phyloP scores from a whole-genome alignment of 2,113 vertebrate species.

The Heterotilapia buettikoferi region DNA sequence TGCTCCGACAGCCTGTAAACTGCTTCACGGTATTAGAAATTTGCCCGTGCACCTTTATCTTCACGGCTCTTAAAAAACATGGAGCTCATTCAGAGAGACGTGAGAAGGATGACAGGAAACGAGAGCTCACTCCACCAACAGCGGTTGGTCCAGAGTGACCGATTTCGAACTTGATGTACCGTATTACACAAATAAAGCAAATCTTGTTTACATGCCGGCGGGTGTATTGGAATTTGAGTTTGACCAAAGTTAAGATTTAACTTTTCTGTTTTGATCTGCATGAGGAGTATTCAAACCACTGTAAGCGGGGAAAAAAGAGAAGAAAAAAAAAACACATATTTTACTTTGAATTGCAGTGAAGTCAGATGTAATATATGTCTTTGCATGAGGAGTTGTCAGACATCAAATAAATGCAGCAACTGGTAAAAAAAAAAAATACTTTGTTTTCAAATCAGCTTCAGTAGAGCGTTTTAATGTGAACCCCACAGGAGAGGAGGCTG shows the following conservation, averaged over 20 bases:
- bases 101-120: conserved; percentile 25
- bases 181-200: conserved; percentile 32
- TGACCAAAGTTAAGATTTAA: conserved; percentile 45
- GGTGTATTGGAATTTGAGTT: conserved; percentile 35
- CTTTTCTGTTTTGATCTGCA: conserved; percentile 56
- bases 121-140: background rate
- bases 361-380: conserved; percentile 45
- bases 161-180: conserved; percentile 16
- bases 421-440: conserved; percentile 7
- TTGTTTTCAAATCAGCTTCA: conserved; percentile 10
- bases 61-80: conserved; percentile 51
- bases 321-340: background rate
- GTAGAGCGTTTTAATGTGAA: conserved; percentile 30
- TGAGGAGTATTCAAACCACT: conserved; percentile 36
- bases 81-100: conserved; percentile 32
- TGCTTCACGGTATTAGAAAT: conserved; percentile 51
- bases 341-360: conserved; percentile 55
- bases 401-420: conserved; percentile 51
- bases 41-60: conserved; percentile 59
- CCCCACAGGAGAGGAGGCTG: conserved; percentile 10
- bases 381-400: conserved; percentile 43
- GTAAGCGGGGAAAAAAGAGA: background rate
- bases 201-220: conserved; percentile 46
- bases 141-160: background rate
- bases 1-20: conserved; percentile 52